phyloP scores from a whole-genome alignment of 1,140 invertebrate genomes.

The Drosophila serrata region DNA sequence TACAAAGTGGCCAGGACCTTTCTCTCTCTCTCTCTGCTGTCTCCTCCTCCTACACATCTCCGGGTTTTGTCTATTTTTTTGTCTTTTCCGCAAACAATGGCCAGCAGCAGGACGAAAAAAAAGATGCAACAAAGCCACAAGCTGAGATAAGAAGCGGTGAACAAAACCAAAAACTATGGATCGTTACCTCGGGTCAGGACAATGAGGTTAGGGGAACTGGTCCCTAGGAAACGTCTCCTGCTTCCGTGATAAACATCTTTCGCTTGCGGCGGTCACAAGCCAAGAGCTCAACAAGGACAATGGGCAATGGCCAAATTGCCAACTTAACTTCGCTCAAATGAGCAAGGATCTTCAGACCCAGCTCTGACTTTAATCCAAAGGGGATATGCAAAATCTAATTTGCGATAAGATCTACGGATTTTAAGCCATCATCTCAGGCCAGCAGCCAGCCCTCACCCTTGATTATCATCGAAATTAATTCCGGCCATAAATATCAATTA shows the following conservation, averaged over 20 bases:
- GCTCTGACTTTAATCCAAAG: constrained; percentile 30
- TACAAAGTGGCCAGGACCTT: constrained; percentile 64
- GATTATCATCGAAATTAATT: constrained; percentile 38
- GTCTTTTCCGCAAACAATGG: constrained; percentile 49
- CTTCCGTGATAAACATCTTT: constrained; percentile 67
- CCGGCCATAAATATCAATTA: constrained; percentile 76
- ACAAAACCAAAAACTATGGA: constrained; percentile 54
- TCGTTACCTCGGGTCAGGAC: constrained; percentile 50
- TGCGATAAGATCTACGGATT: constrained; percentile 60
- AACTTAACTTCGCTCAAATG: constrained; percentile 67
- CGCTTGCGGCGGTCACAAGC: constrained; percentile 72
- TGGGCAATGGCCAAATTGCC: constrained; percentile 55
- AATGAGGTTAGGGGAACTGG: constrained; percentile 39
- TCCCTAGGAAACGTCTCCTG: constrained; percentile 4
- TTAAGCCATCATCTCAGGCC: constrained; percentile 32
- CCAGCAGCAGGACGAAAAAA: constrained; percentile 15
- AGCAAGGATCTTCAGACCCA: constrained; percentile 27
- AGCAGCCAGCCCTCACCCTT: constrained; percentile 15
- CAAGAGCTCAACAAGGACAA: constrained; percentile 41
- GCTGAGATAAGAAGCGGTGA: constrained; percentile 72
- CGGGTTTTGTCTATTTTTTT: constrained; percentile 44
- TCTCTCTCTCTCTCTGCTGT: background rate
- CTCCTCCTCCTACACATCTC: constrained; percentile 8
- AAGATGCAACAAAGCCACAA: constrained; percentile 71
- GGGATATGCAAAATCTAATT: constrained; percentile 77